A percentile compares a stretch with the other conserved stretches of the same genome.
phyloP scores from a whole-genome alignment of 2,797 vertebrate genomes.

The Synanceia verrucosa region DNA sequence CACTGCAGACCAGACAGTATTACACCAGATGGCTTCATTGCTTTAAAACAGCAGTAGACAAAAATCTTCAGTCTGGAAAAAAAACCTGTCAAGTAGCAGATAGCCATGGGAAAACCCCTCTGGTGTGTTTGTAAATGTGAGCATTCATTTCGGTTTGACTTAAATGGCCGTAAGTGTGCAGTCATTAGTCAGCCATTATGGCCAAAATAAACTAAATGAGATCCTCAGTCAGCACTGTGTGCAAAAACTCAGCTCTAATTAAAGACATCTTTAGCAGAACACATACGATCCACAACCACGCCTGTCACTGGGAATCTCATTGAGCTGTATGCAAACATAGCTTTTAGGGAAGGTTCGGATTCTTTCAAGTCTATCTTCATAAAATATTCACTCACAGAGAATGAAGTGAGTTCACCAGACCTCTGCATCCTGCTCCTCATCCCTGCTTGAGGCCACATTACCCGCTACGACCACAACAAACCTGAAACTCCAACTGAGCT shows the following conservation, averaged over 20 bases:
- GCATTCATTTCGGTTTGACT: slow-evolving; percentile 22
- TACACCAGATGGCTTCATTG: slow-evolving; percentile 1
- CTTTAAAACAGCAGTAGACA: slow-evolving; percentile 8
- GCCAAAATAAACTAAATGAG: slow-evolving; percentile 36
- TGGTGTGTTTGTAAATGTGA: slow-evolving; percentile 33
- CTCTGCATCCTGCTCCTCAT: background rate
- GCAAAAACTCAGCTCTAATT: slow-evolving; percentile 29
- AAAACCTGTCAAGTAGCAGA: background rate
- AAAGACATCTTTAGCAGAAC: slow-evolving; percentile 27
- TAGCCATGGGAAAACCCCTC: background rate
- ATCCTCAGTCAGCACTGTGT: slow-evolving; percentile 31
- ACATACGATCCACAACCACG: slow-evolving; percentile 13
- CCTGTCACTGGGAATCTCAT: slow-evolving; percentile 20
- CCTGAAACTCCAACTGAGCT: background rate
- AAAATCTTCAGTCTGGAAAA: slow-evolving; percentile 2
- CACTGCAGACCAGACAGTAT: background rate
- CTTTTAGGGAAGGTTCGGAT: slow-evolving; percentile 24
- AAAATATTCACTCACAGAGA: background rate
- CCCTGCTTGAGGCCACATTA: background rate
- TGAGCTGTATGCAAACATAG: background rate
- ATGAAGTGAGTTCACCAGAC: background rate
- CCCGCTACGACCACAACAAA: background rate
- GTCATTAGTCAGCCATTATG: slow-evolving; percentile 37
- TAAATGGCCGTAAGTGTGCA: slow-evolving; percentile 32
- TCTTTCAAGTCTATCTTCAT: slow-evolving; percentile 18